Base-by-base conservation (phyloP, 2,888 invertebrate genomes). In the Chymomyza procnemis region DNA sequence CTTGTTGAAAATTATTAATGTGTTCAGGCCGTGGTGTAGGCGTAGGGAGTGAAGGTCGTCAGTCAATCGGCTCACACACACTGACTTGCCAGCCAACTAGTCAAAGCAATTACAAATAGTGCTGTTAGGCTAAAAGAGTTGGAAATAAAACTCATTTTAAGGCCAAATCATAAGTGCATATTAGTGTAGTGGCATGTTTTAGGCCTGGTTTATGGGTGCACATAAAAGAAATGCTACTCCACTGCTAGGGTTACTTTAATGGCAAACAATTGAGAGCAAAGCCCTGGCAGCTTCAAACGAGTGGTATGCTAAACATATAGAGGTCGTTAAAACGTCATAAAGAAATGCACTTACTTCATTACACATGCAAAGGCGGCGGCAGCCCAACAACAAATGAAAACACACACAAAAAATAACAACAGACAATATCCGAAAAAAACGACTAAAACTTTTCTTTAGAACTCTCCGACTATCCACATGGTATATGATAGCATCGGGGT, bases 241-340 rank as follows among this genome's bases (percentile, higher is more conserved):
- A 12, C 34, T n/a, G n/a, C n/a, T 41, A 41, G 21, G 19, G 52
- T n/a, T 75, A 50, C 21, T 60, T 75, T 76, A 73, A 75, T 75
- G 52, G 63, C 62, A 50, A 54, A 50, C 50, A 56, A 26, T 9
- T 16, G 16, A 56, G 41, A 41, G 22, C 50, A 58, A 66, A 55
- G 52, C 46, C 63, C 50, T 59, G 12, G 46, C 16, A 50, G 19
- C 8, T 16, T 18, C 6, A 16, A 8, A 50, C 8, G 19, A 50
- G 9, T 70, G 14, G 58, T 67, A 73, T 70, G 76, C 67, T 70
- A 75, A 75, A 67, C 67, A 67, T 70, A 66, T 41, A 12, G 34
- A 73, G 69, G 76, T 78, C 82, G 74, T 80, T 84, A 79, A 76
- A 72, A 67, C 18, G 68, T 61, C 76, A 78, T 73, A 75, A 78